Percentiles rank a stretch among this genome's conserved stretches.
phyloP scores from a whole-genome alignment of 2,113 vertebrate species.

The Tylochromis polylepis region DNA sequence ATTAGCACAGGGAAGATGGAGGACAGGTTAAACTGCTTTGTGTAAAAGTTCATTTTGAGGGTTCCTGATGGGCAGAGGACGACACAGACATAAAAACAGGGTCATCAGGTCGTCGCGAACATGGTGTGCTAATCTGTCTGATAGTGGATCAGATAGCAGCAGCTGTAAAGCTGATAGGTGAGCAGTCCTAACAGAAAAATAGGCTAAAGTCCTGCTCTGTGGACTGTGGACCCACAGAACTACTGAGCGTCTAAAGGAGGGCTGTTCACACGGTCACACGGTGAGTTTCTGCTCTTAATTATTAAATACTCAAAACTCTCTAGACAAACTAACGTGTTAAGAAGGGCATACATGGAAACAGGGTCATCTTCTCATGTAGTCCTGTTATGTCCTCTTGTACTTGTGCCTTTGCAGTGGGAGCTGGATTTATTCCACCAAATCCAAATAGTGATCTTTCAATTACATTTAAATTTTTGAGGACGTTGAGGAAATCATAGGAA shows the following conservation, averaged over 20 bases:
- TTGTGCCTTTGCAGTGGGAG: not conserved
- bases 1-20: not conserved
- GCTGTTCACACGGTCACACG: not conserved
- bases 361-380: not conserved
- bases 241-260: conserved; percentile 42
- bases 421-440: not conserved
- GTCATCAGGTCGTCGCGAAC: not conserved
- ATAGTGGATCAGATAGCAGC: conserved; percentile 3
- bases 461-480: not conserved
- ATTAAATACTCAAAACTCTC: not conserved
- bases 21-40: not conserved
- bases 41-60: not conserved
- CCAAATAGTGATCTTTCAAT: not conserved
- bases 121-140: not conserved
- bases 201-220: conserved; percentile 48
- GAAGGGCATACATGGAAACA: not conserved
- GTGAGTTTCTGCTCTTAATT: conserved; percentile 43
- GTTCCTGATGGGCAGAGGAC: not conserved
- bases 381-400: not conserved
- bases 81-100: not conserved
- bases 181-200: conserved; percentile 5
- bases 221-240: conserved; percentile 43
- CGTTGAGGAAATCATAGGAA: not conserved
- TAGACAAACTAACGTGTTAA: not conserved
- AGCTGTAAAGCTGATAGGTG: conserved; percentile 15